Base-by-base conservation (phyloP, 2,888 invertebrate species). In the Acrobasis suavella region DNA sequence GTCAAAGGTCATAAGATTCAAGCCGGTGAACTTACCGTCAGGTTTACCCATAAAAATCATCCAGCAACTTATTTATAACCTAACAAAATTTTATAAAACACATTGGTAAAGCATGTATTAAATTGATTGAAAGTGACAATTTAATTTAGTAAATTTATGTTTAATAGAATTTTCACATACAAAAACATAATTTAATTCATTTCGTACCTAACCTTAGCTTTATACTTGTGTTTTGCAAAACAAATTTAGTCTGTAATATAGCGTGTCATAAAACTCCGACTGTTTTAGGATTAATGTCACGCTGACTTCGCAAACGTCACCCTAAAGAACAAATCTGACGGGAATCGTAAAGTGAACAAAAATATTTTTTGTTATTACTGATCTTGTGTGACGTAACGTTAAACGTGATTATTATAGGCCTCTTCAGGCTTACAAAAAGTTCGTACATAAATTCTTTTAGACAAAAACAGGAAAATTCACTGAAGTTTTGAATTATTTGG, bases 281-380 rank as follows among this genome's bases (percentile, higher is more conserved):
- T 74, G 72, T 74, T 65, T 70, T 69, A 67, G 76, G 76, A 83
- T 84, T 80, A 82, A 74, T 69, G 80, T 82, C 81, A 80, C 65
- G 71, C 71, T 73, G 77, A 78, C 75, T 81, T 76, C 72, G 73
- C 74, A 73, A 73, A 77, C 75, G 77, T 78, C 77, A 77, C 72
- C 68, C 64, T 63, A 69, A 65, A 68, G 67, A 67, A 70, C 67
- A 72, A 78, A 77, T 78, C 69, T 69, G 66, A 64, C 62, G 71
- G 69, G 70, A 16, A 32, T 54, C 54, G 68, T 64, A 67, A 67
- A 70, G 64, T 64, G 63, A 60, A 69, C 66, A 70, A 67, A 69
- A 68, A 68, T 64, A 65, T 67, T 58, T 62, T 62, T 58, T 39
- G 38, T 59, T 59, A 38, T 64, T 64, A 64, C 42, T 46, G n/a